These are phyloP conservation scores for Andrena haemorrhoa DNA, from an alignment of 2,888 invertebrate genomes.

Conservation along the genomic window DNA sequence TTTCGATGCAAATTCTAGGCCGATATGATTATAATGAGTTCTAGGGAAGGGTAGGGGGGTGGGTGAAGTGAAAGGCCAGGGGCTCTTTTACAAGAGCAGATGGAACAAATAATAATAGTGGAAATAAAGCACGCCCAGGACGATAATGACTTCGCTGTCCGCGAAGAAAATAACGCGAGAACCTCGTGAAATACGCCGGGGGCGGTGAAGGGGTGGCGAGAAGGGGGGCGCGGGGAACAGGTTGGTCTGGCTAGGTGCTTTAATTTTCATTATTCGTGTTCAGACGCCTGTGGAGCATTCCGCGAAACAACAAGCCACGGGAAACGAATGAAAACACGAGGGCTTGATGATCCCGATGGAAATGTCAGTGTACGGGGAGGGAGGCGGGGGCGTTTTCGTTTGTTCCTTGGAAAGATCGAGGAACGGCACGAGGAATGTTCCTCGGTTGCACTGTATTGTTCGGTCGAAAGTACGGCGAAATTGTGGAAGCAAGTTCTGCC, in stretches of 20 bases:
- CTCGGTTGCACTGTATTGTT: no score
- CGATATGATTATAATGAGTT: slow-evolving; percentile 57
- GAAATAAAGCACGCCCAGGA: slow-evolving; percentile 54
- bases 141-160: slow-evolving; percentile 47
- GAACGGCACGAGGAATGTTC: no score
- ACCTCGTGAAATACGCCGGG: background rate
- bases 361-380: background rate
- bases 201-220: background rate
- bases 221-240: background rate
- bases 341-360: slow-evolving; percentile 10
- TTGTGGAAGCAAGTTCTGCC: no score
- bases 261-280: slow-evolving; percentile 34
- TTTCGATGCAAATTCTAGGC: slow-evolving; percentile 52
- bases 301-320: slow-evolving; percentile 14
- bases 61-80: no score
- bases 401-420: no score
- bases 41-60: background rate
- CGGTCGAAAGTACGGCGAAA: no score
- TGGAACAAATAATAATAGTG: slow-evolving; percentile 44
- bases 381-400: no score
- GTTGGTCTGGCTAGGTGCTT: slow-evolving; percentile 18
- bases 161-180: slow-evolving; percentile 12
- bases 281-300: background rate
- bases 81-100: background rate
- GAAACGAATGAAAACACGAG: slow-evolving; percentile 18